Base-by-base conservation (phyloP, 2,888 invertebrate genomes). In the Hetaerina titia region DNA sequence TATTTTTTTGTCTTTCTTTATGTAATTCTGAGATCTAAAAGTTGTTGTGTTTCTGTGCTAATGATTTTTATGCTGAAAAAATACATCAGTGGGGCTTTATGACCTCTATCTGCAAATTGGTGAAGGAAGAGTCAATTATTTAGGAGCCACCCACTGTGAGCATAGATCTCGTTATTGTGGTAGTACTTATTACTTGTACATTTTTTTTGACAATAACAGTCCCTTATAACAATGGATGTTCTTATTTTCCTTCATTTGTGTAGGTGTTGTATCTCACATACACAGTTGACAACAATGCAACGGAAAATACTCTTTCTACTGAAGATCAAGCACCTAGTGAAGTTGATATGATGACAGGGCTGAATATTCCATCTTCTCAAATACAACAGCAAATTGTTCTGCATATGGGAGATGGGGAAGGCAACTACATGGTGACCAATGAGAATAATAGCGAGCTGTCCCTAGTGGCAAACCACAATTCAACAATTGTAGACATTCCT, bases 321-420 rank as follows among this genome's bases (percentile, higher is more conserved):
- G 69, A 64, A 25, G 22, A 56, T 45, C 92, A 92, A 57, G 13
- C 92, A 8, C 17, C 64, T 13, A n/a, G 56, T 57, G 92, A 92
- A 22, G 92, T 92, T 19, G 92, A 92, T 56, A 92, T 92, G 92
- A 45, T 92, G 7, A 22, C 69, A 13, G 92, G 92, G 69, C 69
- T 92, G 22, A 92, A 69, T 69, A 74, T 92, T 45, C 92, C 64
- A 11, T n/a, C 74, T 69, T 92, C 92, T 69, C 88, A 95, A 31
- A 74, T 81, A 87, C 94, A 69, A n/a, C 94, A 95, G 69, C 94
- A 95, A 45, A 95, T 95, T 15, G 89, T 95, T 56, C 57, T 95
- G 15, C 88, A 95, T 22, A 69, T 95, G n/a, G 69, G 69, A 22
- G 22, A 25, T 25, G 89, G n/a, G 9, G 89, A 95, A 2, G 94